These are phyloP conservation scores for Nothocercus nigrocapillus DNA, from an alignment of 2,113 vertebrate genomes.

Conservation along the genomic window DNA sequence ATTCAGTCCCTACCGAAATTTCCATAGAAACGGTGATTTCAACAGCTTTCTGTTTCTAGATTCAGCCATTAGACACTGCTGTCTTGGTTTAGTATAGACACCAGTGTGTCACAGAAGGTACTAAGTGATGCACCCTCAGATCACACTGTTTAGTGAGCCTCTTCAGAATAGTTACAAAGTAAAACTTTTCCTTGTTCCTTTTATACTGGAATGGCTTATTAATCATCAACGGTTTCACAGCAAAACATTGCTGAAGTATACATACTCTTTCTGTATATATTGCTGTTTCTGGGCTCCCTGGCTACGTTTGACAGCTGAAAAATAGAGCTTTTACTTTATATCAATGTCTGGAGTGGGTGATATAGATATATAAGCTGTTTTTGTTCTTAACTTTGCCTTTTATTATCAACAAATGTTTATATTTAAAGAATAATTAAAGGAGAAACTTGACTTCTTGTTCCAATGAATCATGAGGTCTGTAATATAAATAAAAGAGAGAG, in stretches of 20 bases:
- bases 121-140: not conserved
- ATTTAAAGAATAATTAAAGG: not conserved
- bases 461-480: not conserved
- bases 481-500: not conserved
- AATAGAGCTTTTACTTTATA: not conserved
- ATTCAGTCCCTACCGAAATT: slow-evolving; percentile 54
- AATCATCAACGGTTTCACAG: slow-evolving; percentile 1
- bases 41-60: slow-evolving; percentile 24
- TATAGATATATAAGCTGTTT: not conserved
- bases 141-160: not conserved
- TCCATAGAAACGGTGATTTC: slow-evolving; percentile 71
- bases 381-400: not conserved
- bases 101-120: not conserved
- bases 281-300: not conserved
- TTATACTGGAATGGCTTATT: not conserved
- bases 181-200: not conserved
- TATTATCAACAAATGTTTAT: not conserved
- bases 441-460: not conserved
- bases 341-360: not conserved
- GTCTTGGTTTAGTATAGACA: slow-evolving; percentile 39
- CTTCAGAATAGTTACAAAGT: not conserved
- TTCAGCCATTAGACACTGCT: slow-evolving; percentile 28
- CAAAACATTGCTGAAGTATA: not conserved
- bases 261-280: not conserved
- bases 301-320: slow-evolving; percentile 1